Evolutionary conservation across 2,888 invertebrate species (phyloP).

Genomic region (Leucoma salicis): DNA sequence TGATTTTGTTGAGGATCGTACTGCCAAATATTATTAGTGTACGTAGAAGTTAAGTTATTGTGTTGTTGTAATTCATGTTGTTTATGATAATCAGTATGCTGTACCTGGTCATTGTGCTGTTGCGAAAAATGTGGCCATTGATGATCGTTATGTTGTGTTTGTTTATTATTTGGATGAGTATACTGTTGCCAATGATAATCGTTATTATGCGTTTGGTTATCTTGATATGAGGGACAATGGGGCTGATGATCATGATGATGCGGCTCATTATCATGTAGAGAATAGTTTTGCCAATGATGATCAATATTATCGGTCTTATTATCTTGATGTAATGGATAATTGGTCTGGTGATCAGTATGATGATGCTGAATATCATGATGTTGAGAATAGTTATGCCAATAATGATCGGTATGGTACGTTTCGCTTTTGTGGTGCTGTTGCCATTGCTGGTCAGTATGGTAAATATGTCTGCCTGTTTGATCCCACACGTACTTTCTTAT

Average conservation of each 20-base stretch:
- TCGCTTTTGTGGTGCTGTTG: slow-evolving; percentile 16
- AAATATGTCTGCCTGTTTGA: slow-evolving; percentile 18
- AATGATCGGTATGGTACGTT: slow-evolving; percentile 16
- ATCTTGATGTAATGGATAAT: slow-evolving; percentile 20
- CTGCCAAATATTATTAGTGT: slow-evolving; percentile 16
- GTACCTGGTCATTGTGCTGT: background rate
- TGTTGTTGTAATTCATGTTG: slow-evolving; percentile 17
- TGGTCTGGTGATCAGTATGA: slow-evolving; percentile 25
- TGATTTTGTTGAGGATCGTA: slow-evolving; percentile 21
- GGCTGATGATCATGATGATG: slow-evolving; percentile 18
- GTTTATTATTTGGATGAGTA: slow-evolving; percentile 18
- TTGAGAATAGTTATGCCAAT: slow-evolving; percentile 27
- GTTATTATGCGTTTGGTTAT: slow-evolving; percentile 19
- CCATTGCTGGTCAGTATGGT: slow-evolving; percentile 18
- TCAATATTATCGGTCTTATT: slow-evolving; percentile 16
- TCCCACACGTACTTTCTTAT: slow-evolving; percentile 64
- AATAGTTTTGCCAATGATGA: slow-evolving; percentile 14
- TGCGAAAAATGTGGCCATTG: background rate
- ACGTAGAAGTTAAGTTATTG: slow-evolving; percentile 18
- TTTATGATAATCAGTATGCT: slow-evolving; percentile 15
- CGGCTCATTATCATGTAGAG: slow-evolving; percentile 25
- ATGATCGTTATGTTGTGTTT: slow-evolving; percentile 7
- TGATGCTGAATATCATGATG: slow-evolving; percentile 28
- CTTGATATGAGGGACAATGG: slow-evolving; percentile 18
- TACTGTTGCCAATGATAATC: slow-evolving; percentile 1